Evolutionary conservation across 1,140 invertebrate genomes (phyloP).

Genomic region (Drosophila suzukii): DNA sequence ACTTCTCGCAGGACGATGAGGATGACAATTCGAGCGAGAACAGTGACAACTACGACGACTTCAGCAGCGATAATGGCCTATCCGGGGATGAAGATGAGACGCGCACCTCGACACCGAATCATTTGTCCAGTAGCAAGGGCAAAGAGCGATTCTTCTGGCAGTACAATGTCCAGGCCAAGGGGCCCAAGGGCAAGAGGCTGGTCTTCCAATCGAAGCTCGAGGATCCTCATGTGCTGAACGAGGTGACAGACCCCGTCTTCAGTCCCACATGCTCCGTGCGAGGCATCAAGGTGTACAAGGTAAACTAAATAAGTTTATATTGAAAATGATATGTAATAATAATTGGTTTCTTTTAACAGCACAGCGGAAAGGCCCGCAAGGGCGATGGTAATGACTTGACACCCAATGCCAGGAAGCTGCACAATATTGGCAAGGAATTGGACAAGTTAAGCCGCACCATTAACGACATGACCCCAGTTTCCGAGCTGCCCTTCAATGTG

Average conservation of each 20-base stretch:
- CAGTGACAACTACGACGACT: constrained; percentile 94
- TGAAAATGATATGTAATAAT: neutral
- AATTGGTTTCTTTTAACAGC: constrained; percentile 41
- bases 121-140: constrained; percentile 86
- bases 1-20: constrained; percentile 93
- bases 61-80: constrained; percentile 92
- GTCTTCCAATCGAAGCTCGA: constrained; percentile 92
- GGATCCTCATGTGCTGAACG: constrained; percentile 96
- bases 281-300: constrained; percentile 91
- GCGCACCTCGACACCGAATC: constrained; percentile 84
- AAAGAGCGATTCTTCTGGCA: constrained; percentile 98
- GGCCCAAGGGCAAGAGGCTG: constrained; percentile 96
- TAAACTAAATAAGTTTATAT: constrained; percentile 2
- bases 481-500: constrained; percentile 95
- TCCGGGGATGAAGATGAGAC: constrained; percentile 89
- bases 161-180: constrained; percentile 99
- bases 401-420: constrained; percentile 96
- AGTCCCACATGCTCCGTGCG: constrained; percentile 94
- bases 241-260: constrained; percentile 96
- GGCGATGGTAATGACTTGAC: constrained; percentile 99
- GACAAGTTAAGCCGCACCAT: constrained; percentile 95
- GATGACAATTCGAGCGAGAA: constrained; percentile 92
- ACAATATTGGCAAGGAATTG: constrained; percentile 95
- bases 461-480: constrained; percentile 97
- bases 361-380: constrained; percentile 96